A percentile compares a stretch with the other conserved stretches of the same genome.
Conservation (phyloP, 2,888 invertebrate species). For the Linnaemya tessellans region DNA sequence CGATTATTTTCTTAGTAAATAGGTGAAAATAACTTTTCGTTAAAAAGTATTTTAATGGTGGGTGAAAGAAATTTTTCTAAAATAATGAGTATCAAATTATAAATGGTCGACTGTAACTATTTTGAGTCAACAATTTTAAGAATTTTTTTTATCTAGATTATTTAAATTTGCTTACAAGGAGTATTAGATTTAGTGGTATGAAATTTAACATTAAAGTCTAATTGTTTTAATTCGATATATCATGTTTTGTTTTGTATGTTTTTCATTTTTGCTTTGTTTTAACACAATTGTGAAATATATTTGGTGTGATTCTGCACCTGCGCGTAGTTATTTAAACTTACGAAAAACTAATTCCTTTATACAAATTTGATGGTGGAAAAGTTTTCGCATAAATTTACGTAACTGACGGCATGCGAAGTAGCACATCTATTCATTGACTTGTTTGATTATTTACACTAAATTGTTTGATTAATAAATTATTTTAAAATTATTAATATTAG, state of each 20-base stretch:
- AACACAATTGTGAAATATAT: constrained; percentile 71
- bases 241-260: not conserved
- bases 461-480: constrained; percentile 43
- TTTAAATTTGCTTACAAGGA: not conserved
- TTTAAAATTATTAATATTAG: constrained; percentile 47
- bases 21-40: not conserved
- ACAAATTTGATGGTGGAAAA: too few relatives aligned
- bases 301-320: too few relatives aligned
- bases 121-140: not conserved
- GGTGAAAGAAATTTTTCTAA: not conserved
- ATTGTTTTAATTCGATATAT: constrained; percentile 11
- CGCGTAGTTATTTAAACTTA: too few relatives aligned
- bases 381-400: too few relatives aligned
- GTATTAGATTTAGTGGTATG: constrained; percentile 2
- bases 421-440: constrained; percentile 16
- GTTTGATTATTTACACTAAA: constrained; percentile 61
- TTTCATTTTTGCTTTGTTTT: constrained; percentile 15
- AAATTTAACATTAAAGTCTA: constrained; percentile 26
- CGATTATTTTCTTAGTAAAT: too few relatives aligned
- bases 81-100: not conserved
- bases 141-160: not conserved
- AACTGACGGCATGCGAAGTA: too few relatives aligned
- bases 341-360: too few relatives aligned
- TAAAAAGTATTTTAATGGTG: too few relatives aligned
- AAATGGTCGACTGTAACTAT: not conserved